Percentiles rank a stretch among this genome's conserved stretches.
These are phyloP conservation scores for Cepaea hortensis DNA, from an alignment of 2,888 invertebrate species.

Conservation along the genomic window DNA sequence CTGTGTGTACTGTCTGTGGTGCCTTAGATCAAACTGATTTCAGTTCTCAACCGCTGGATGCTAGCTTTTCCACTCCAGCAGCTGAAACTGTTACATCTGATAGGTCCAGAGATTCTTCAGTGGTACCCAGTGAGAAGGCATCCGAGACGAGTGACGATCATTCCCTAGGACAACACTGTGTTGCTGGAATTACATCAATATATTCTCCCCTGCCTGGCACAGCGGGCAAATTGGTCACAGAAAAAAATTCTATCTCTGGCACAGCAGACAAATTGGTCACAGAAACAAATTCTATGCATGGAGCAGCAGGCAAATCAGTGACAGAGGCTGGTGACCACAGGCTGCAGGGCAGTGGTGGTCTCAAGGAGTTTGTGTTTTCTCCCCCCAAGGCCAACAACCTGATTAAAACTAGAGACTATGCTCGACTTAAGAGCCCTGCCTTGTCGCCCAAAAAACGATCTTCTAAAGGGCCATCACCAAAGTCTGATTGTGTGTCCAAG, in stretches of 20 bases:
- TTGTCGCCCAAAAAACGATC: conserved; percentile 35
- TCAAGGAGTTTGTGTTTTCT: conserved; percentile 25
- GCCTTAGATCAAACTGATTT: conserved; percentile 14
- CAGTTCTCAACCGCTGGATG: not conserved
- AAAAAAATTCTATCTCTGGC: too few species aligned
- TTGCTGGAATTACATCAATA: too few species aligned
- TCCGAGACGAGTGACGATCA: too few species aligned
- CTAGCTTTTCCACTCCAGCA: not conserved
- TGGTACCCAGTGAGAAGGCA: not conserved
- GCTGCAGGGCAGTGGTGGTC: not conserved
- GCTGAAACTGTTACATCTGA: not conserved
- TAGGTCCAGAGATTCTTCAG: not conserved
- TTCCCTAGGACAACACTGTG: too few species aligned
- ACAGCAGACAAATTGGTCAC: too few species aligned
- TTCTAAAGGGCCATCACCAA: not conserved
- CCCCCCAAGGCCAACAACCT: conserved; percentile 36
- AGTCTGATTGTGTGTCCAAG: conserved; percentile 21
- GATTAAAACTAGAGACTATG: conserved; percentile 37
- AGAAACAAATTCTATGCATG: not conserved
- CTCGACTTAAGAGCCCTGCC: conserved; percentile 33
- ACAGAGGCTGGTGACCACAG: not conserved
- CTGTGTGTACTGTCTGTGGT: not conserved
- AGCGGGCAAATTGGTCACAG: too few species aligned
- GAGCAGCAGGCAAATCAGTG: not conserved
- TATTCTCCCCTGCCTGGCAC: too few species aligned